Conservation (phyloP, 2,113 vertebrate species). For the Ahaetulla prasina region DNA sequence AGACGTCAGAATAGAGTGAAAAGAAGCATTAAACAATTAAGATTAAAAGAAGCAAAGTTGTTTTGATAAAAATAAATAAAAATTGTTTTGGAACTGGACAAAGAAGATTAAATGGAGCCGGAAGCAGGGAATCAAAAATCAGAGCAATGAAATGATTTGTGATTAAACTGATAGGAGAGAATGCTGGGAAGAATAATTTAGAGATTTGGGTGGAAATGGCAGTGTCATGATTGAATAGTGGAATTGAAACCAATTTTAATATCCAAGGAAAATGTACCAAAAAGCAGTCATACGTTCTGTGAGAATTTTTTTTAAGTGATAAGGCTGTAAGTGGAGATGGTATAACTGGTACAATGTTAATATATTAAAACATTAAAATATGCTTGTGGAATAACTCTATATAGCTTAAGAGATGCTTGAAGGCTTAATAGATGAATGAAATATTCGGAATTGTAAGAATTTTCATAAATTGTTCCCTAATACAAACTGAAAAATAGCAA, state of each 20-base stretch:
- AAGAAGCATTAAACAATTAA: neutral
- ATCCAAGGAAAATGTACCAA: neutral
- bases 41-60: neutral
- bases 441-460: neutral
- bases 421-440: neutral
- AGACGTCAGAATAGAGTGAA: neutral
- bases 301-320: neutral
- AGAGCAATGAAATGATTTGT: neutral
- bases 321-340: neutral
- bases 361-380: neutral
- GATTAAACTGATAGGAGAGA: neutral
- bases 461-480: neutral
- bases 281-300: neutral
- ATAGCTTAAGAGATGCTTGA: neutral
- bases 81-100: neutral
- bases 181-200: neutral
- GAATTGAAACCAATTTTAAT: neutral
- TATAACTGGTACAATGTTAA: neutral
- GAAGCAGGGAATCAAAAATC: neutral
- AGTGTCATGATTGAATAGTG: neutral
- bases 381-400: neutral
- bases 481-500: neutral
- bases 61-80: neutral
- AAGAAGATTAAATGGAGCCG: neutral
- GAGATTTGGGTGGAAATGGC: neutral